Conservation (phyloP, 2,888 invertebrate genomes). For the Tortrix viridana region DNA sequence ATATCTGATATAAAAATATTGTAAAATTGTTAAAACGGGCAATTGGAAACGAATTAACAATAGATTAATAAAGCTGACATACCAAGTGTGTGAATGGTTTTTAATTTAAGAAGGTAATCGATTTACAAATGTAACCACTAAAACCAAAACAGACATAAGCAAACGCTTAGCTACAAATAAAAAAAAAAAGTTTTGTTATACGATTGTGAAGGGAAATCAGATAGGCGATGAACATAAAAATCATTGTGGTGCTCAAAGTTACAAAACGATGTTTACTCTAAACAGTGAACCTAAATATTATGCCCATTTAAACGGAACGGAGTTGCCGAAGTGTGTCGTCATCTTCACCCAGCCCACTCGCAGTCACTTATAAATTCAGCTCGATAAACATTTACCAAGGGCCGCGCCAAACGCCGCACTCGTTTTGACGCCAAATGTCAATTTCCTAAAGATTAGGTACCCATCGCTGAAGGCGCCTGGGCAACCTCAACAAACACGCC, state of each 20-base stretch:
- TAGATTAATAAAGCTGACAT: no score
- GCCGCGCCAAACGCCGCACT: constrained; percentile 65
- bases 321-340: constrained; percentile 17
- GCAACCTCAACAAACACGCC: constrained; percentile 58
- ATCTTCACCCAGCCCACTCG: constrained; percentile 41
- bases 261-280: constrained; percentile 23
- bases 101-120: no score
- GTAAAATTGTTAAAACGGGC: no score
- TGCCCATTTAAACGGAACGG: constrained; percentile 12
- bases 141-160: no score
- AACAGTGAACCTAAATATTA: constrained; percentile 10
- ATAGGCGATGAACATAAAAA: constrained; percentile 15
- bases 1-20: no score
- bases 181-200: no score
- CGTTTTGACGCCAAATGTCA: constrained; percentile 73
- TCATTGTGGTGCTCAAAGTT: background rate
- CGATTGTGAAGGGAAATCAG: background rate
- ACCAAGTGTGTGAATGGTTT: no score
- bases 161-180: background rate
- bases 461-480: constrained; percentile 56
- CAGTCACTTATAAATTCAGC: constrained; percentile 58
- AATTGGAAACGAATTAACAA: no score
- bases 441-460: constrained; percentile 73
- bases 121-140: no score
- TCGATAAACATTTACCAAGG: constrained; percentile 70